Evolutionary conservation across 2,113 vertebrate species (phyloP).

Genomic region (Phocoena phocoena): DNA sequence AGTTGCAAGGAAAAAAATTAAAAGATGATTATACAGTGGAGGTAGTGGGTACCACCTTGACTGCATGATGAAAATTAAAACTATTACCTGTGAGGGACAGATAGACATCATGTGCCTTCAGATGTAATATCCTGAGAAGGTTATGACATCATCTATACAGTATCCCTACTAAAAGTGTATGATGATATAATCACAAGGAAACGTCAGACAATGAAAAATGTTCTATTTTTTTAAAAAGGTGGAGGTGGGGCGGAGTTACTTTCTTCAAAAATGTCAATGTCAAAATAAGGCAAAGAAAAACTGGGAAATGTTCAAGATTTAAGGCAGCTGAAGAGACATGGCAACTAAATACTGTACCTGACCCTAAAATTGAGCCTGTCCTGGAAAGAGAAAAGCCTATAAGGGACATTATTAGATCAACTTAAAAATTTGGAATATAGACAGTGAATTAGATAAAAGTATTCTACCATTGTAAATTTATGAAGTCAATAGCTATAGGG

Average conservation of each 20-base stretch:
- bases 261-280: constrained; percentile 36
- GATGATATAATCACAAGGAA: not conserved
- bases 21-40: not conserved
- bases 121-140: not conserved
- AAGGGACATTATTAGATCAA: not conserved
- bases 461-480: not conserved
- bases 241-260: not conserved
- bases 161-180: not conserved
- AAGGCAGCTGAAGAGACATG: not conserved
- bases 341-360: constrained; percentile 32
- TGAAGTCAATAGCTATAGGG: not conserved
- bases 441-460: not conserved
- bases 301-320: constrained; percentile 19
- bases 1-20: not conserved
- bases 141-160: not conserved
- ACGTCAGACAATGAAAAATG: constrained; percentile 22
- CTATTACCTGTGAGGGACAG: not conserved
- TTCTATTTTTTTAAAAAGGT: not conserved
- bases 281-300: not conserved
- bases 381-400: not conserved
- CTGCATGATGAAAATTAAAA: not conserved
- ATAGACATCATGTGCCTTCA: not conserved
- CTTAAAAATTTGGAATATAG: not conserved
- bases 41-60: not conserved
- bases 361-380: constrained; percentile 3